Evolutionary conservation across 1,140 invertebrate species (phyloP).

Genomic region (Trichoplusia ni): DNA sequence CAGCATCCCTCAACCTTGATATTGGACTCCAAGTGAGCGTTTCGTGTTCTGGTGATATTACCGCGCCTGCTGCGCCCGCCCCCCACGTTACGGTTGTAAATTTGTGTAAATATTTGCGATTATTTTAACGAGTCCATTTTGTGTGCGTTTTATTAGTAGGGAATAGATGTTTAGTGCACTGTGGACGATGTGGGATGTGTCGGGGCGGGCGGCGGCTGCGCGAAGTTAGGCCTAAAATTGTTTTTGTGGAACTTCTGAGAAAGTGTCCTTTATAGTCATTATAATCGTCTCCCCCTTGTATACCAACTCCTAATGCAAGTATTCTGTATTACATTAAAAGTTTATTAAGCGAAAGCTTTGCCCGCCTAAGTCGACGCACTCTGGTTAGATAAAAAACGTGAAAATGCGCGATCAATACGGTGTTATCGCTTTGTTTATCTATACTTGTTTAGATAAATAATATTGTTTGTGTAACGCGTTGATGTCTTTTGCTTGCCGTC

Average conservation of each 20-base stretch:
- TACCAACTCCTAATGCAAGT: conserved; percentile 54
- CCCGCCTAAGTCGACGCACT: conserved; percentile 44
- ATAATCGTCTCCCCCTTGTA: conserved; percentile 51
- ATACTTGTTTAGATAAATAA: conserved; percentile 61
- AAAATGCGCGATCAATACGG: conserved; percentile 67
- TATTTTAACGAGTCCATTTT: conserved; percentile 58
- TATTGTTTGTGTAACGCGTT: conserved; percentile 67
- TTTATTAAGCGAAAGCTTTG: conserved; percentile 38
- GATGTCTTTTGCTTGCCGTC: conserved; percentile 68
- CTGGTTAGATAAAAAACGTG: conserved; percentile 53
- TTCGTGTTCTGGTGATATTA: conserved; percentile 76
- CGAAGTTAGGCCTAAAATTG: conserved; percentile 66
- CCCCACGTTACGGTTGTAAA: conserved; percentile 44
- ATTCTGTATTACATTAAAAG: conserved; percentile 11
- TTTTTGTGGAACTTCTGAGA: conserved; percentile 55
- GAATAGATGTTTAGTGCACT: conserved; percentile 57
- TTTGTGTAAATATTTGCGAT: conserved; percentile 72
- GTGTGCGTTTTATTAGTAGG: conserved; percentile 64
- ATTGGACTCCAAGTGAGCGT: conserved; percentile 76
- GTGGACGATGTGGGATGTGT: conserved; percentile 35
- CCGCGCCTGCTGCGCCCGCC: conserved; percentile 36
- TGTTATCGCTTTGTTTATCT: conserved; percentile 60
- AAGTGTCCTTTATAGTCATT: conserved; percentile 69
- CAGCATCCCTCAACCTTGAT: conserved; percentile 46
- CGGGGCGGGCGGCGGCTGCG: conserved; percentile 52